Evolutionary conservation across 2,113 vertebrate genomes (phyloP).

Genomic region (Ophthalmolycus amberensis): DNA sequence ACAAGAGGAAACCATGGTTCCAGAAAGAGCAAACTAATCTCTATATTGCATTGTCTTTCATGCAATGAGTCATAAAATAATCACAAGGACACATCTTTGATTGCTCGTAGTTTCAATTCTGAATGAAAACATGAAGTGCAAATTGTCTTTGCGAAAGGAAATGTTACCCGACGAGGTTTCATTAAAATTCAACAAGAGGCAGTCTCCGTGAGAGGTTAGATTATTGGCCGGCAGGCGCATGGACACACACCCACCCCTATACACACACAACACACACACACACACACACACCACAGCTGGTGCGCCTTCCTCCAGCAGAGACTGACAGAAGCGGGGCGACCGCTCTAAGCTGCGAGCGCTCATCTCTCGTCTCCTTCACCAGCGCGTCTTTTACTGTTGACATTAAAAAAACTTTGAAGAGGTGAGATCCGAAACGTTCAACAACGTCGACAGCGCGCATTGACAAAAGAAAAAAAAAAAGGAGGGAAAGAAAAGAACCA

Average conservation of each 20-base stretch:
- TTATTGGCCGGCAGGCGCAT: constrained; percentile 69
- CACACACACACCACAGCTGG: constrained; percentile 66
- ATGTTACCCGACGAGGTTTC: constrained; percentile 54
- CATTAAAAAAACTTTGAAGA: constrained; percentile 64
- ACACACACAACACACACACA: constrained; percentile 24
- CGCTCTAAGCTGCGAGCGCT: constrained; percentile 71
- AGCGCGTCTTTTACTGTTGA: constrained; percentile 58
- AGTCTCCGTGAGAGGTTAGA: constrained; percentile 77
- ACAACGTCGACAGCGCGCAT: constrained; percentile 49
- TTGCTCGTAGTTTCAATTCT: constrained; percentile 23
- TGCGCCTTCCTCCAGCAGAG: constrained; percentile 69
- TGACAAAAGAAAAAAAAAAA: constrained; percentile 11
- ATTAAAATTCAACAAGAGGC: constrained; percentile 76
- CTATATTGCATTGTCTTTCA: not conserved
- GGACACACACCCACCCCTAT: constrained; percentile 26
- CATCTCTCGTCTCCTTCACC: constrained; percentile 53
- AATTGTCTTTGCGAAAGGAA: constrained; percentile 48
- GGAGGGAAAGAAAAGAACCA: constrained; percentile 41
- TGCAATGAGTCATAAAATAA: constrained; percentile 1
- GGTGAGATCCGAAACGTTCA: constrained; percentile 54
- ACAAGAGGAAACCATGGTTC: not conserved
- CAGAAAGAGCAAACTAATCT: not conserved
- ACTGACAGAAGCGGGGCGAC: constrained; percentile 78
- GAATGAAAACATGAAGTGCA: constrained; percentile 35
- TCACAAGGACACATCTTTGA: not conserved